Conservation (phyloP, 2,113 vertebrate genomes). For the Shinisaurus crocodilurus region DNA sequence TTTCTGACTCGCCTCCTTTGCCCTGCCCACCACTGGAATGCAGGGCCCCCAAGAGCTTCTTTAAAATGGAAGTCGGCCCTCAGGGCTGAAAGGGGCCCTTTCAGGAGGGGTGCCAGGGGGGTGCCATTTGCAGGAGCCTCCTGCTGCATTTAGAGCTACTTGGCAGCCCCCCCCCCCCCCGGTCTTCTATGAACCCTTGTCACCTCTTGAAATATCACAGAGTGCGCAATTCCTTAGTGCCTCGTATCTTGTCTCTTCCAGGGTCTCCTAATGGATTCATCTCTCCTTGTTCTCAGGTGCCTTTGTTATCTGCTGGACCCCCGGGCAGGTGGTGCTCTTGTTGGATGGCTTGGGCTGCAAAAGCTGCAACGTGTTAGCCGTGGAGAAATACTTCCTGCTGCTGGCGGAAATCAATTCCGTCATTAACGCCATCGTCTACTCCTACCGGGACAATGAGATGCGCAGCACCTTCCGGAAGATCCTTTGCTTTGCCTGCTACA, state of each 20-base stretch:
- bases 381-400: slow-evolving; percentile 90
- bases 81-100: background rate
- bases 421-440: slow-evolving; percentile 91
- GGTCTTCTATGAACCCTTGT: background rate
- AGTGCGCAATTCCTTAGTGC: background rate
- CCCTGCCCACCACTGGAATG: background rate
- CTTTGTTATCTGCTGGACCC: slow-evolving; percentile 95
- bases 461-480: slow-evolving; percentile 86
- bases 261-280: background rate
- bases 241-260: background rate
- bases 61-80: no score
- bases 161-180: background rate
- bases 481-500: slow-evolving; percentile 82
- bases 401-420: slow-evolving; percentile 92
- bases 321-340: slow-evolving; percentile 86
- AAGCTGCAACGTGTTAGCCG: slow-evolving; percentile 77
- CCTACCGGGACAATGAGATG: slow-evolving; percentile 90
- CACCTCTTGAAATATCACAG: background rate
- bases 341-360: slow-evolving; percentile 86
- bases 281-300: slow-evolving; percentile 79
- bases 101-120: no score
- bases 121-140: background rate
- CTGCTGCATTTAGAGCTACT: background rate
- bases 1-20: background rate
- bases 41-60: background rate